Evolutionary conservation across 2,797 vertebrate genomes (phyloP).

Genomic region (Poecilia picta): DNA sequence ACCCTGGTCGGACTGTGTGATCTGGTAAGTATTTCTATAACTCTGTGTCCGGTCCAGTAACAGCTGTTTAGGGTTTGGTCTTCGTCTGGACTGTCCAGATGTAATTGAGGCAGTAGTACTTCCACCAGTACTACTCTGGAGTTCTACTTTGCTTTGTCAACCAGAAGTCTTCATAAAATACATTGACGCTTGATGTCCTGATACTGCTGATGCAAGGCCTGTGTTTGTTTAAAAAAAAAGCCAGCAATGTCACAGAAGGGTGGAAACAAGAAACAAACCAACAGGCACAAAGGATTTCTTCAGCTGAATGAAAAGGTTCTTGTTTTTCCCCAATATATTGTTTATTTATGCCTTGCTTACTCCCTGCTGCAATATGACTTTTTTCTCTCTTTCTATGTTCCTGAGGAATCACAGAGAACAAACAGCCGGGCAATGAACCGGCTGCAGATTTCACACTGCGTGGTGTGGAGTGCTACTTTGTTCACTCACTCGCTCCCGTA

Average conservation of each 20-base stretch:
- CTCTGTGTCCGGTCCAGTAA: too few relatives aligned
- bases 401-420: neutral
- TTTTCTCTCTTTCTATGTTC: neutral
- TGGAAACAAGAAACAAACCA: neutral
- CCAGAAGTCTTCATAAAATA: neutral
- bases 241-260: neutral
- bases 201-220: neutral
- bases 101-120: too few relatives aligned
- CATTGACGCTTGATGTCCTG: neutral
- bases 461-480: neutral
- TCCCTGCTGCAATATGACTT: neutral
- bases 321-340: neutral
- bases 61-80: too few relatives aligned
- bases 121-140: neutral
- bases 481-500: neutral
- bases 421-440: neutral
- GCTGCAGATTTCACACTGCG: constrained; percentile 1
- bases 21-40: too few relatives aligned
- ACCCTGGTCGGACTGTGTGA: too few relatives aligned
- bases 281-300: neutral
- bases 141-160: neutral
- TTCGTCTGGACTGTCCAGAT: too few relatives aligned
- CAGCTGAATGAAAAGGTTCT: neutral
- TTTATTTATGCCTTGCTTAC: neutral
- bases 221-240: neutral